A percentile compares a stretch with the other conserved stretches of the same genome.
Evolutionary conservation across 2,797 vertebrate species (phyloP).

Genomic region (Sternotherus odoratus): DNA sequence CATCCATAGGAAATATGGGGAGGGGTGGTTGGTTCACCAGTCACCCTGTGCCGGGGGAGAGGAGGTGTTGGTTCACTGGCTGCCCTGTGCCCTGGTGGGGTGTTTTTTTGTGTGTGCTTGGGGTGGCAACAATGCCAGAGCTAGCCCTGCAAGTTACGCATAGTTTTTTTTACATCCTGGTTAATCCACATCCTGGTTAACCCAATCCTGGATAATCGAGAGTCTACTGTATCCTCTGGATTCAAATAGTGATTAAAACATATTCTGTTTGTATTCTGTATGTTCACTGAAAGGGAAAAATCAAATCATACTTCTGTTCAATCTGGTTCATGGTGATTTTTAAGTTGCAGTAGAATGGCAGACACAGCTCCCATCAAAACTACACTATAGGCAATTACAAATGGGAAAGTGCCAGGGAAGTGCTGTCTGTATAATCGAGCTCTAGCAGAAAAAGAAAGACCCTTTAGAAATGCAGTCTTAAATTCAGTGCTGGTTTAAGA

Average conservation of each 20-base stretch:
- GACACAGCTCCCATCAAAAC: conserved; percentile 28
- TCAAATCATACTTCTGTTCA: rapidly evolving
- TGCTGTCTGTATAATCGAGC: conserved; percentile 10
- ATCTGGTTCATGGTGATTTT: not conserved
- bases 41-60: no score
- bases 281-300: not conserved
- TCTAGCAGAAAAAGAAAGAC: conserved; percentile 15
- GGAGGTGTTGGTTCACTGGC: no score
- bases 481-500: not conserved
- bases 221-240: no score
- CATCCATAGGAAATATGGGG: no score
- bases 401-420: conserved; percentile 40
- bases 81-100: no score
- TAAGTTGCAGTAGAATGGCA: not conserved
- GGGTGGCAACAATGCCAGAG: no score
- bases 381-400: conserved; percentile 42
- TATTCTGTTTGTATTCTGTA: not conserved
- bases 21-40: no score
- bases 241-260: not conserved
- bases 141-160: no score
- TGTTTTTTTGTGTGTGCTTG: no score
- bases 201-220: no score
- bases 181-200: no score
- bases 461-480: conserved; percentile 10
- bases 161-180: no score